Base-by-base conservation (phyloP, 2,888 invertebrate genomes). In the Yponomeuta malinellus region DNA sequence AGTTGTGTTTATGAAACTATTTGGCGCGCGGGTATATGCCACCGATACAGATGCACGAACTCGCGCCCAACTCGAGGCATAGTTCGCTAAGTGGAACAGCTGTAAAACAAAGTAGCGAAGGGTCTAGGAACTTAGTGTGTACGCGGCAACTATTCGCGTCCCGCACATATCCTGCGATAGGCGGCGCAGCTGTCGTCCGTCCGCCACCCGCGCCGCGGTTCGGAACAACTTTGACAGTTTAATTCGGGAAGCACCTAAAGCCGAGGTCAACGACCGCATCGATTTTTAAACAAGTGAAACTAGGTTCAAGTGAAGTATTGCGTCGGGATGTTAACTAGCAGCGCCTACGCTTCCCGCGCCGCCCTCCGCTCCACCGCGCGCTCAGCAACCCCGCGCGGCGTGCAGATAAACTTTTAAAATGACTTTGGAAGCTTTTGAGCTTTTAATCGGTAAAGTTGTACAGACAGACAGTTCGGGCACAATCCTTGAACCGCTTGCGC, bases 341-440 rank as follows among this genome's bases (percentile, higher is more conserved):
- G 78, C 83, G 76, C 86, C 89, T 86, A 86, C 86, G 86, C 79
- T 78, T 73, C 81, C 81, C 75, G 83, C 78, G 76, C 83, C 81
- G 81, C 82, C 79, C 74, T 2, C 52, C 15, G 52, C 52, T 59
- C 52, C 15, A 12, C 52, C 15, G 52, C 52, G 12, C 52, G 52
- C 52, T 15, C 52, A 12, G 52, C 52, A 59, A 77, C 79, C 80
- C 77, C 83, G 78, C 80, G 78, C 78, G 89, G 88, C 92, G 88
- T 88, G 86, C 89, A 92, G 93, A 93, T 93, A 93, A 93, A 93
- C 93, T 93, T 93, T 93, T 92, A 92, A 93, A 93, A 93, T 93
- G 93, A 93, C 93, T 93, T 93, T 91, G 90, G 93, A 92, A 92
- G 92, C 93, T 92, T 92, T 93, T 92, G 93, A 93, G 93, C 93